Evolutionary conservation across 2,797 vertebrate species (phyloP).

Genomic region (Lagodon rhomboides): DNA sequence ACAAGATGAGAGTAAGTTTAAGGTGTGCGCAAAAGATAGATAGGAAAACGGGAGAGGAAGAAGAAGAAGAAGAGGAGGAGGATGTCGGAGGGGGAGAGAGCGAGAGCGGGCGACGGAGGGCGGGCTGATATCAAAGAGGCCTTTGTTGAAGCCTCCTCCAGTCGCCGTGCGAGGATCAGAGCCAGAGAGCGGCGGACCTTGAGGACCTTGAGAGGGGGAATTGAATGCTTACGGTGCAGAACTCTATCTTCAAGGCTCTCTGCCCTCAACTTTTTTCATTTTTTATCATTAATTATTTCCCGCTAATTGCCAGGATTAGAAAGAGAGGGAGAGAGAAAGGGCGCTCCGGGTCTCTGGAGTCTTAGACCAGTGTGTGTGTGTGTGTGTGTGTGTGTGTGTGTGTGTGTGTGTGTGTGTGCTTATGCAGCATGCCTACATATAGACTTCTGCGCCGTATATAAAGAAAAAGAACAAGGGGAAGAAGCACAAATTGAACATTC

Average conservation of each 20-base stretch:
- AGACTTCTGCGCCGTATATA: constrained; percentile 37
- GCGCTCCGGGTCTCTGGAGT: constrained; percentile 71
- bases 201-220: constrained; percentile 81
- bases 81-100: constrained; percentile 30
- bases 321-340: constrained; percentile 69
- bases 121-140: constrained; percentile 68
- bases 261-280: constrained; percentile 77
- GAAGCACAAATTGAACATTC: constrained; percentile 69
- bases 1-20: not conserved
- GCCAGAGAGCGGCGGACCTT: constrained; percentile 78
- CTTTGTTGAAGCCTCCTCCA: constrained; percentile 68
- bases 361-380: constrained; percentile 49
- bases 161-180: constrained; percentile 74
- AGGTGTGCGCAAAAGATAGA: constrained; percentile 19
- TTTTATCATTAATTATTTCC: constrained; percentile 86
- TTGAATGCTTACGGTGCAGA: constrained; percentile 84
- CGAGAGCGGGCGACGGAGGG: constrained; percentile 42
- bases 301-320: constrained; percentile 86
- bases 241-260: constrained; percentile 82
- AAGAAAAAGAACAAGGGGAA: constrained; percentile 47
- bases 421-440: constrained; percentile 27
- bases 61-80: not conserved
- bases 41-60: constrained; percentile 19
- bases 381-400: constrained; percentile 42
- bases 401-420: constrained; percentile 21